Conservation (phyloP, 2,888 invertebrate genomes). For the Chymomyza procnemis region DNA sequence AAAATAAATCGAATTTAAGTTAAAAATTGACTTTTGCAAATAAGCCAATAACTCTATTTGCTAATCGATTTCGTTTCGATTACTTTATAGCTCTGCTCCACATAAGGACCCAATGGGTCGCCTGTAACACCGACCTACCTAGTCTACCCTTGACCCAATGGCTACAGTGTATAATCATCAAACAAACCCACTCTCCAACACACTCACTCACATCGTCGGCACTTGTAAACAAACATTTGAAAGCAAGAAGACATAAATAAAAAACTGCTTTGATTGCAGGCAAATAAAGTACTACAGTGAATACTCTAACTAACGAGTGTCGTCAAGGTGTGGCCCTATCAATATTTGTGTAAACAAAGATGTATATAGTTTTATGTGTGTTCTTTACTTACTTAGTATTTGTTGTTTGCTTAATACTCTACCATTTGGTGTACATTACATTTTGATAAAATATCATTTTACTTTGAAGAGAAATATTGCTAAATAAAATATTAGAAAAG, state of each 20-base stretch:
- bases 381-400: not conserved
- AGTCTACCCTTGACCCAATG: no score
- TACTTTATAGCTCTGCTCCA: no score
- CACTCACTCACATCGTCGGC: not conserved
- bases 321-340: not conserved
- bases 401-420: not conserved
- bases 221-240: slow-evolving; percentile 49
- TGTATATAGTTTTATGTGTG: not conserved
- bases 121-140: no score
- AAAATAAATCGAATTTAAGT: no score
- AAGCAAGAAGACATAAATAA: slow-evolving; percentile 42
- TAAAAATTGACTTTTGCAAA: no score
- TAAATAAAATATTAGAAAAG: no score
- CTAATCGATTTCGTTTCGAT: no score
- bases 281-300: slow-evolving; percentile 38
- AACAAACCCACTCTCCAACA: not conserved
- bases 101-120: no score
- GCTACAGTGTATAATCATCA: not conserved
- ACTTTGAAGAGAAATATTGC: no score
- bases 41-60: no score
- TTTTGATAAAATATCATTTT: no score
- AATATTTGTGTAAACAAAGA: not conserved
- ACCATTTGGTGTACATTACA: no score
- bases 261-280: slow-evolving; percentile 66
- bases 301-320: not conserved